Evolutionary conservation across 2,888 invertebrate species (phyloP).

Genomic region (Netelia inedita): DNA sequence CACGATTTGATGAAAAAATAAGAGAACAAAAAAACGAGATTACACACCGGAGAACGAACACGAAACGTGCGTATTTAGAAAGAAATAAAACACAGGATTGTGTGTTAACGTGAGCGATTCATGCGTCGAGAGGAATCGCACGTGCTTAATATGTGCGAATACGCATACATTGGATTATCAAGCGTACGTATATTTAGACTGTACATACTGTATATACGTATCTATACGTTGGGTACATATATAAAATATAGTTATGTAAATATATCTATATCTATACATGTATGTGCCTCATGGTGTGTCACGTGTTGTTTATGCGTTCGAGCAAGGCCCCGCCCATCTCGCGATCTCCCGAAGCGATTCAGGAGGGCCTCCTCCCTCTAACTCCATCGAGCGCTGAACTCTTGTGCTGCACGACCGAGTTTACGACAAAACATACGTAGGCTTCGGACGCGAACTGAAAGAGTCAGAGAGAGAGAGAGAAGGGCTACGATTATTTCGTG

Average conservation of each 20-base stretch:
- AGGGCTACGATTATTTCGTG: conserved; percentile 30
- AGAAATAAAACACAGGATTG: neutral
- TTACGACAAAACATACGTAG: conserved; percentile 12
- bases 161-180: conserved; percentile 19
- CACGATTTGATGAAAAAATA: neutral
- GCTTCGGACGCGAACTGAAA: neutral
- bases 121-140: conserved; percentile 19
- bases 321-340: conserved; percentile 62
- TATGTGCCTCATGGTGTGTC: conserved; percentile 28
- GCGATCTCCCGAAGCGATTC: conserved; percentile 63
- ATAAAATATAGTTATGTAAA: neutral
- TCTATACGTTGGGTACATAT: neutral
- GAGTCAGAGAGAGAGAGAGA: conserved; percentile 11
- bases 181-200: conserved; percentile 9
- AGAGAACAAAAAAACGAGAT: conserved; percentile 1
- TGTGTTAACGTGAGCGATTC: conserved; percentile 22
- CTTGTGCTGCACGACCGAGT: neutral
- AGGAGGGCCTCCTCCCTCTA: conserved; percentile 23
- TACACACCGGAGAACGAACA: neutral
- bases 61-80: neutral
- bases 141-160: conserved; percentile 46
- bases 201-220: neutral
- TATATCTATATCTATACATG: neutral
- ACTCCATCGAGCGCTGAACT: conserved; percentile 28
- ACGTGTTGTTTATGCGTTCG: conserved; percentile 66